Evolutionary conservation across 2,888 invertebrate species (phyloP).

Genomic region (Molorchus minor): DNA sequence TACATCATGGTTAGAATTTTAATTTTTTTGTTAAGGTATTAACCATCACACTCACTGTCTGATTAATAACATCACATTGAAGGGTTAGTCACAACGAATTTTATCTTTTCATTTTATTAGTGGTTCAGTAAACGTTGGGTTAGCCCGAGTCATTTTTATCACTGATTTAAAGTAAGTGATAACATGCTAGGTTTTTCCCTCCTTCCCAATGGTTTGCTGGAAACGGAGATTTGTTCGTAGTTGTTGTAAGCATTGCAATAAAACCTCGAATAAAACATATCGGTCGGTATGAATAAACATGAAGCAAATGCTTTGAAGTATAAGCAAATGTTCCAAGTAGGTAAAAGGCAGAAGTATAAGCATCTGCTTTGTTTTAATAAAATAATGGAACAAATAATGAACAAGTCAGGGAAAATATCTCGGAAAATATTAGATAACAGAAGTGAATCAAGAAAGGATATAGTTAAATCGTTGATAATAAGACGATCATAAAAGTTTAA

Average conservation of each 20-base stretch:
- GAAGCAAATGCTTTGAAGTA: too few relatives aligned
- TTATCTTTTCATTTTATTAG: slow-evolving; percentile 13
- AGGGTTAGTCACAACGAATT: slow-evolving; percentile 9
- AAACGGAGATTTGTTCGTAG: not conserved
- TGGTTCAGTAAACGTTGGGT: slow-evolving; percentile 5
- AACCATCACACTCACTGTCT: slow-evolving; percentile 4
- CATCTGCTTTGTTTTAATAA: too few relatives aligned
- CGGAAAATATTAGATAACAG: too few relatives aligned
- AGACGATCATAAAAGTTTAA: too few relatives aligned
- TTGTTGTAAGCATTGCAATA: slow-evolving; percentile 14
- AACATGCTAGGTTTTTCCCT: not conserved
- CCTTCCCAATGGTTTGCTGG: not conserved
- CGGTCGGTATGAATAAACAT: not conserved
- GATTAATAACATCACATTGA: not conserved
- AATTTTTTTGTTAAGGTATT: not conserved
- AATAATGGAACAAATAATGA: too few relatives aligned
- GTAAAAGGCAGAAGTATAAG: too few relatives aligned
- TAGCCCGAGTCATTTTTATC: slow-evolving; percentile 4
- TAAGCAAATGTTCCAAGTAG: too few relatives aligned
- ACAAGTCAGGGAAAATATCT: too few relatives aligned
- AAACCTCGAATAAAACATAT: not conserved
- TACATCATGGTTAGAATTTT: not conserved
- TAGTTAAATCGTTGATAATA: too few relatives aligned
- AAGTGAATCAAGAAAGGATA: too few relatives aligned
- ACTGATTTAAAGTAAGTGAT: not conserved